These are phyloP conservation scores for Drosophila sulfurigaster DNA, from an alignment of 1,140 invertebrate species.

Conservation along the genomic window DNA sequence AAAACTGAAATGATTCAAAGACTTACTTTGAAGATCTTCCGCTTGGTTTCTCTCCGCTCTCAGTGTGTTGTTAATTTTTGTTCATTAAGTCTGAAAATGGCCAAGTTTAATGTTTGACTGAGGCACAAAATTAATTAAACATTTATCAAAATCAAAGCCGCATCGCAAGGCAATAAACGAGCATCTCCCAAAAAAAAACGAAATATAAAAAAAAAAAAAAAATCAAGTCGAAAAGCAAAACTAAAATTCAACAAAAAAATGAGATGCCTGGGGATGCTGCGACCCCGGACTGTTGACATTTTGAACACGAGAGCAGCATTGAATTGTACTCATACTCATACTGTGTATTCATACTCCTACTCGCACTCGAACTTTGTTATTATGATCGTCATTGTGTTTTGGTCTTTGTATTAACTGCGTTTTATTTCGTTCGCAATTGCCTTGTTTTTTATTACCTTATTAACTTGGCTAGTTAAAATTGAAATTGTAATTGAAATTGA, in stretches of 20 bases:
- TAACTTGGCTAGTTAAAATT: constrained; percentile 49
- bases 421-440: constrained; percentile 56
- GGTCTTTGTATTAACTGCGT: constrained; percentile 27
- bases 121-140: constrained; percentile 83
- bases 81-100: constrained; percentile 82
- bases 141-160: constrained; percentile 82
- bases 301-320: constrained; percentile 37
- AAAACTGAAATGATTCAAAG: constrained; percentile 26
- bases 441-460: constrained; percentile 50
- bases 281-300: constrained; percentile 60
- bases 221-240: constrained; percentile 13
- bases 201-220: constrained; percentile 39
- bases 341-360: too few relatives aligned
- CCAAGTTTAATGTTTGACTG: constrained; percentile 79
- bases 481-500: constrained; percentile 43
- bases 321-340: constrained; percentile 16
- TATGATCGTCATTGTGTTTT: constrained; percentile 62
- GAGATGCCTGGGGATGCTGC: constrained; percentile 9
- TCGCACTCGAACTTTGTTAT: constrained; percentile 4
- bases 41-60: constrained; percentile 57
- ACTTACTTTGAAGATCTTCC: constrained; percentile 80
- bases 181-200: constrained; percentile 23
- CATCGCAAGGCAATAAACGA: constrained; percentile 49
- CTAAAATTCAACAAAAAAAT: constrained; percentile 17
- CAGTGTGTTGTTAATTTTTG: constrained; percentile 82